phyloP scores from a whole-genome alignment of 2,113 vertebrate species.

The Mesembrinibis cayennensis region DNA sequence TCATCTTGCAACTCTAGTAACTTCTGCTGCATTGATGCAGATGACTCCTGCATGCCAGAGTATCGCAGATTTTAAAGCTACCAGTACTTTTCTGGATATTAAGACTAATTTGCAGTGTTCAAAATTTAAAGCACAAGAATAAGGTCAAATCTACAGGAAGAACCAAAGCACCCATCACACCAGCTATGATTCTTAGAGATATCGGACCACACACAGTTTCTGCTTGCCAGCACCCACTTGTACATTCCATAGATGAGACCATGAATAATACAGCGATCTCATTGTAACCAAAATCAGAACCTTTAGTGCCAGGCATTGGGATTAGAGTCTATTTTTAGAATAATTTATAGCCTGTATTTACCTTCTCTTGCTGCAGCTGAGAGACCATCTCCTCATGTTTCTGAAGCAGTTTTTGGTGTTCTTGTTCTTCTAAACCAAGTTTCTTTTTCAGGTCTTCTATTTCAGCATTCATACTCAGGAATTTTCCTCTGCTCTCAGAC shows the following conservation, averaged over 20 bases:
- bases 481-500: slow-evolving; percentile 59
- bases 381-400: slow-evolving; percentile 63
- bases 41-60: slow-evolving; percentile 73
- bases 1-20: slow-evolving; percentile 78
- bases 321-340: neutral
- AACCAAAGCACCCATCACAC: neutral
- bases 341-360: slow-evolving; percentile 3
- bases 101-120: neutral
- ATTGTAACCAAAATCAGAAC: neutral
- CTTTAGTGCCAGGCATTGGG: neutral
- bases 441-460: slow-evolving; percentile 74
- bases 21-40: slow-evolving; percentile 72
- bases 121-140: neutral
- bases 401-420: slow-evolving; percentile 73
- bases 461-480: slow-evolving; percentile 77
- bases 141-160: neutral
- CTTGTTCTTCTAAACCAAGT: slow-evolving; percentile 61
- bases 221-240: neutral
- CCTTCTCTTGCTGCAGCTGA: slow-evolving; percentile 85
- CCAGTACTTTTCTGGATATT: neutral
- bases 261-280: too few relatives aligned
- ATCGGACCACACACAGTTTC: neutral
- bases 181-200: neutral
- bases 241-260: neutral
- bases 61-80: neutral